phyloP scores from a whole-genome alignment of 2,113 vertebrate genomes.

The Lasiurus borealis region DNA sequence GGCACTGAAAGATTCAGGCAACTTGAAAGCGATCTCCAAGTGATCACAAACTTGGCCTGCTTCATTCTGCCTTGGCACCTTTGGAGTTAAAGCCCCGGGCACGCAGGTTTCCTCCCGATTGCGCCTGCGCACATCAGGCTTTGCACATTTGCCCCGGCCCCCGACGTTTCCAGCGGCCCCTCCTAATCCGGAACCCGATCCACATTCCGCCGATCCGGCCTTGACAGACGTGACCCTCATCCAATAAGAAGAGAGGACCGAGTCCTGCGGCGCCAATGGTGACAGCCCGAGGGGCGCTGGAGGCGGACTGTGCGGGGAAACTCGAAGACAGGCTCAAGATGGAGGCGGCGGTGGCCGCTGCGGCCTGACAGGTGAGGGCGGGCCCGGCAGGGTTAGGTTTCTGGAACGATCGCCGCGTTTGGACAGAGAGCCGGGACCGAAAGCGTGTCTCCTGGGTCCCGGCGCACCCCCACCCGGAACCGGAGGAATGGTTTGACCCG shows the following conservation, averaged over 20 bases:
- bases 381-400: conserved; percentile 56
- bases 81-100: conserved; percentile 32
- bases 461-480: conserved; percentile 54
- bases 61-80: not conserved
- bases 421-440: not conserved
- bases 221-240: conserved; percentile 47
- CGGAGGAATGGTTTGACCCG: conserved; percentile 72
- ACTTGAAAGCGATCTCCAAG: not conserved
- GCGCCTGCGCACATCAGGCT: conserved; percentile 57
- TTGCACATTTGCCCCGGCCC: not conserved
- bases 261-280: conserved; percentile 64
- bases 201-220: conserved; percentile 53
- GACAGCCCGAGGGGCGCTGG: not conserved
- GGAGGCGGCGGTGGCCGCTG: conserved; percentile 75
- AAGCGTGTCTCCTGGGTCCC: conserved; percentile 35
- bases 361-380: conserved; percentile 82
- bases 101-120: not conserved
- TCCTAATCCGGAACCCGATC: conserved; percentile 75
- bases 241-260: conserved; percentile 66
- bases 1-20: conserved; percentile 20
- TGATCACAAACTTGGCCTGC: not conserved
- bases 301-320: conserved; percentile 64
- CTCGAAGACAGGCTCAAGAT: conserved; percentile 82
- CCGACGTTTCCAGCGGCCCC: conserved; percentile 58
- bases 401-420: conserved; percentile 35